Evolutionary conservation across 2,113 vertebrate genomes (phyloP), one percentile per base, ranked within the genome.

Genomic region (Hucho hucho): DNA sequence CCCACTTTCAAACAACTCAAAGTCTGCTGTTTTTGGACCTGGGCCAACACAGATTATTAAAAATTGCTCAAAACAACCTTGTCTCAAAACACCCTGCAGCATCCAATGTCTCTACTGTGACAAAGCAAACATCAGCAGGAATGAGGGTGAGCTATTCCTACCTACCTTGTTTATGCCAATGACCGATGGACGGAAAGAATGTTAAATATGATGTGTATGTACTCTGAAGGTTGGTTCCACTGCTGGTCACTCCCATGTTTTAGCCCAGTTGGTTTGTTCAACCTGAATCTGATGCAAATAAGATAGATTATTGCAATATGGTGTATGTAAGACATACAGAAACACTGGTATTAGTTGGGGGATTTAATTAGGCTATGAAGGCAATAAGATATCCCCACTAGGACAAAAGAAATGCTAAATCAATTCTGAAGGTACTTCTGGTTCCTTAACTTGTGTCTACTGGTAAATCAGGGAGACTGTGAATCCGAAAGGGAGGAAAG

Each of bases 41-140:
- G 58, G 58, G n/a, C 58, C 58, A n/a, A 43, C 37, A 43, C 37
- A 11, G 37, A 43, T 43, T 43, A 24, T 24, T 18, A 22, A 22
- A 53, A 11, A 14, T 61, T 61, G 58, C 37, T 24, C 20, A 61
- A 61, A 16, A 61, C 20, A 61, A 22, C 58, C 16, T 61, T 61
- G 58, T 61, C 16, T 61, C 58, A 22, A 16, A 61, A 61, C 9
- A 11, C 58, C 58, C 20, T 59, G 20, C 20, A 59, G 58, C 58
- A 22, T 59, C 58, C 29, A 9, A 37, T 37, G 37, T 37, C 37
- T 37, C 32, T 49, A 25, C 18, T 63, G 67, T 70, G 53, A 64
- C 47, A 29, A 28, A 20, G 68, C n/a, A 70, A 76, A 70, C 68
- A 64, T 37, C 37, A 70, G 32, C 69, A 64, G 43, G 64, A 53